Base-by-base conservation (phyloP, 1,140 invertebrate genomes). In the Megathymus violae region DNA sequence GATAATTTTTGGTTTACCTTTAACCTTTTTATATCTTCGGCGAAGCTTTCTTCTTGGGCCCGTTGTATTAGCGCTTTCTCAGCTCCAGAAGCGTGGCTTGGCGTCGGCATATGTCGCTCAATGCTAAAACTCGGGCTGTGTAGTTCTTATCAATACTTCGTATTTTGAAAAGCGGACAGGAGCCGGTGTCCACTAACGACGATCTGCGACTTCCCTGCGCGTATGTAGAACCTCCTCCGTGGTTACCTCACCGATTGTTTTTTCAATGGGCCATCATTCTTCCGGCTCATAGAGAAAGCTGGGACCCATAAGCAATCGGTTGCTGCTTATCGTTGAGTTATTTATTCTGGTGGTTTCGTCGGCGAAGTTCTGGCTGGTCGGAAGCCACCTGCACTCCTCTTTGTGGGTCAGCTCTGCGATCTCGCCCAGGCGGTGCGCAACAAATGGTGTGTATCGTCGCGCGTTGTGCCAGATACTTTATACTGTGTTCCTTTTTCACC, bases 1-100 rank as follows among this genome's bases (percentile, higher is more conserved):
- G n/a, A 2, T n/a, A 67, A 15, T 11, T 52, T 19, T n/a, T 22
- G 22, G 3, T 11, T 27, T 7, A 7, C n/a, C 6, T 9, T 31
- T 1, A 63, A 9, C 9, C 40, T 31, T 6, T 36, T 22, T 11
- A 63, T 10, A 6, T 63, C 61, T 1, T 44, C 16, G 0, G 17
- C 22, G 50, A 63, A 63, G 17, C 61, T 52, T 1, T 63, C 27
- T 16, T 25, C 4, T 25, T 63, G 61, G 3, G 50, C 40, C 0
- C 40, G 61, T 46, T 15, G 50, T 11, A 63, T 44, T 2, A 47
- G 40, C 3, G 16, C 13, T 9, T 6, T 22, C 17, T 63, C 61
- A 11, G 25, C 13, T 63, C 61, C 2, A 63, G 6, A 10, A 27
- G 15, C 27, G 25, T 25, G 16, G 50, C 62, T 25, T 25, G 15